Evolutionary conservation across 1,140 invertebrate species (phyloP).

Genomic region (Tyrophagus putrescentiae): DNA sequence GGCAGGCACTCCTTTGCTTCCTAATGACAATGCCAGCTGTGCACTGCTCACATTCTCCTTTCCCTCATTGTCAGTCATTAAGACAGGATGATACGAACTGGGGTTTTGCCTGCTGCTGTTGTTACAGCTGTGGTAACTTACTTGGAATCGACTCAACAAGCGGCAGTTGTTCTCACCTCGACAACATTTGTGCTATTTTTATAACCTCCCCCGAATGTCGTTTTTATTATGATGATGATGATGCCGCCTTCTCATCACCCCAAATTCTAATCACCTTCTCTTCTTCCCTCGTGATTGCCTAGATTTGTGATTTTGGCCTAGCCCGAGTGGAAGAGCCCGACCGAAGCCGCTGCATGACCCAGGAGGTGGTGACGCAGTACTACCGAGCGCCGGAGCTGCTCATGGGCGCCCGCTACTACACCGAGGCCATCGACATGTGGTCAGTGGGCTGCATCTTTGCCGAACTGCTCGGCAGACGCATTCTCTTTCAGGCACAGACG

Average conservation of each 20-base stretch:
- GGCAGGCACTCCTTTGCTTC: too few relatives aligned
- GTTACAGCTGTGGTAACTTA: too few relatives aligned
- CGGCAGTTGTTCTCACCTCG: too few relatives aligned
- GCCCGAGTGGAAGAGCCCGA: slow-evolving; percentile 88
- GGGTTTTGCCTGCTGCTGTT: too few relatives aligned
- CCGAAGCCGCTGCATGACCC: slow-evolving; percentile 83
- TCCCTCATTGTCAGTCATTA: too few relatives aligned
- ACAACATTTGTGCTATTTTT: background rate
- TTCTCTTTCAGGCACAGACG: slow-evolving; percentile 90
- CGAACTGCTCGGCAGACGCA: slow-evolving; percentile 79
- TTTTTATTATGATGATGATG: too few relatives aligned
- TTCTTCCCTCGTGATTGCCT: slow-evolving; percentile 24
- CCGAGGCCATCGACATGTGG: slow-evolving; percentile 92
- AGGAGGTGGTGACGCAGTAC: slow-evolving; percentile 97
- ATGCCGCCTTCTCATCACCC: background rate
- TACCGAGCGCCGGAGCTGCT: slow-evolving; percentile 96
- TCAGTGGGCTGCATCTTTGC: slow-evolving; percentile 99
- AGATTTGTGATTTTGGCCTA: slow-evolving; percentile 96
- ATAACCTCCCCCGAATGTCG: too few relatives aligned
- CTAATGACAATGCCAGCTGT: too few relatives aligned
- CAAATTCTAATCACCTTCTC: background rate
- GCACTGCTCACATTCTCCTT: too few relatives aligned
- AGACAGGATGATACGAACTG: too few relatives aligned
- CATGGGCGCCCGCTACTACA: slow-evolving; percentile 95
- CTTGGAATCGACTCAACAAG: slow-evolving; percentile 26